Conservation (phyloP, 2,888 invertebrate genomes). For the Drosophila hawaiiensis region DNA sequence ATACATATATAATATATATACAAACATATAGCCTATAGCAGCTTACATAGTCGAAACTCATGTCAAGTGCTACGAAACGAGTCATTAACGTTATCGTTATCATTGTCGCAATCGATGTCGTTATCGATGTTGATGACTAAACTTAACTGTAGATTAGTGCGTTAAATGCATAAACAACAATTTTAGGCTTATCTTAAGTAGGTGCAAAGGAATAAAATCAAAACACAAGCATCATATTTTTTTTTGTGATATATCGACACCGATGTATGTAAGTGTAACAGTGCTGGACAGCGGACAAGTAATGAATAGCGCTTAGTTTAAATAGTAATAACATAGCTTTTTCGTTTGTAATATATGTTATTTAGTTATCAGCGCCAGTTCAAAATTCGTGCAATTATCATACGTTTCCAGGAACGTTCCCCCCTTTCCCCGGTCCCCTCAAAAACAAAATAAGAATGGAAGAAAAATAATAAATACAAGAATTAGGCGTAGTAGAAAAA, state of each 20-base stretch:
- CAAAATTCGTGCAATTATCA: conserved; percentile 55
- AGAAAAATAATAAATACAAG: conserved; percentile 5
- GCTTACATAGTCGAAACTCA: conserved; percentile 25
- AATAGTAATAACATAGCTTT: conserved; percentile 40
- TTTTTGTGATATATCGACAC: conserved; percentile 24
- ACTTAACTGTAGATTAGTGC: conserved; percentile 43
- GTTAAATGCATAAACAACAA: conserved; percentile 44
- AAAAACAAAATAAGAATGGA: neutral
- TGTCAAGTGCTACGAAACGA: conserved; percentile 38
- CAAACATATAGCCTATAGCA: conserved; percentile 7
- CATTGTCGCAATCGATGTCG: conserved; percentile 23
- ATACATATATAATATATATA: conserved; percentile 5
- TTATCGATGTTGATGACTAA: conserved; percentile 15
- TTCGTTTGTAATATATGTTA: conserved; percentile 54
- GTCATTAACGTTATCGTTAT: conserved; percentile 19
- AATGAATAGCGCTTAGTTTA: conserved; percentile 49
- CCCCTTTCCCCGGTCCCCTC: neutral
- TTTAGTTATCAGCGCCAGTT: conserved; percentile 40
- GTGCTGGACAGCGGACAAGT: conserved; percentile 62
- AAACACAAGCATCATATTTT: conserved; percentile 23
- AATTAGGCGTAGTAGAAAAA: conserved; percentile 56
- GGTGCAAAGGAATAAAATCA: conserved; percentile 26
- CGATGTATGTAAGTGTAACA: conserved; percentile 29
- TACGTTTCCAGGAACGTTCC: conserved; percentile 28
- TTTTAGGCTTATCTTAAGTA: conserved; percentile 58